phyloP scores from a whole-genome alignment of 92 coral and sea anemone species.

The Heteractis magnifica region DNA sequence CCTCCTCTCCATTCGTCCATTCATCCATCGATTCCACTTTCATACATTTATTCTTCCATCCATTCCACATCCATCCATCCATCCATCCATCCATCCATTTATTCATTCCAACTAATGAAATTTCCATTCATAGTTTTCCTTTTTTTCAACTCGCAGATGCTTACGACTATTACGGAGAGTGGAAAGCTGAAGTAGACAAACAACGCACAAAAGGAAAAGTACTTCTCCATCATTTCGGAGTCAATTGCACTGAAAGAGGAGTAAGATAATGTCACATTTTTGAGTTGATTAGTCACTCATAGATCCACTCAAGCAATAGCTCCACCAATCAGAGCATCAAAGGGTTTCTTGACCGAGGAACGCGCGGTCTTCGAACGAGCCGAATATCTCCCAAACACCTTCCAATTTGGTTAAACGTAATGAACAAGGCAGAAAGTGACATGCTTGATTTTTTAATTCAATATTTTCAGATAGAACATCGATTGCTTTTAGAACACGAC shows the following conservation, averaged over 20 bases:
- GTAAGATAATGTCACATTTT: neutral
- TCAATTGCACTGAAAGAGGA: slow-evolving; percentile 1
- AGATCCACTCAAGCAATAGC: neutral
- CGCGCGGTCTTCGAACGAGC: too few species aligned
- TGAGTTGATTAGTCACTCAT: neutral
- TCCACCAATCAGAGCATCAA: too few species aligned
- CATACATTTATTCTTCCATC: too few species aligned
- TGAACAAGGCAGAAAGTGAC: too few species aligned
- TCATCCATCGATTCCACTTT: too few species aligned
- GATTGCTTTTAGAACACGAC: slow-evolving; percentile 21
- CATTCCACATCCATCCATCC: too few species aligned
- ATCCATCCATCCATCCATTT: neutral
- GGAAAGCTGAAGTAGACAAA: slow-evolving; percentile 32
- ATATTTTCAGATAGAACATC: slow-evolving; percentile 26
- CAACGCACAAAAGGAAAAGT: slow-evolving; percentile 29
- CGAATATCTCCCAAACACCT: too few species aligned
- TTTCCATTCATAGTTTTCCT: neutral
- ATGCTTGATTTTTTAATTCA: neutral
- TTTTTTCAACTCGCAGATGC: slow-evolving; percentile 18
- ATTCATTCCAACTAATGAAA: neutral
- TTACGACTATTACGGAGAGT: slow-evolving; percentile 35
- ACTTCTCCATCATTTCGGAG: slow-evolving; percentile 12
- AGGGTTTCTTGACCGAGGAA: too few species aligned
- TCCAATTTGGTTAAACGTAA: too few species aligned
- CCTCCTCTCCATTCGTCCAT: too few species aligned